Percentiles rank a stretch among this genome's conserved stretches.
Conservation (phyloP, 2,113 vertebrate genomes). For the Thunnus maccoyii region DNA sequence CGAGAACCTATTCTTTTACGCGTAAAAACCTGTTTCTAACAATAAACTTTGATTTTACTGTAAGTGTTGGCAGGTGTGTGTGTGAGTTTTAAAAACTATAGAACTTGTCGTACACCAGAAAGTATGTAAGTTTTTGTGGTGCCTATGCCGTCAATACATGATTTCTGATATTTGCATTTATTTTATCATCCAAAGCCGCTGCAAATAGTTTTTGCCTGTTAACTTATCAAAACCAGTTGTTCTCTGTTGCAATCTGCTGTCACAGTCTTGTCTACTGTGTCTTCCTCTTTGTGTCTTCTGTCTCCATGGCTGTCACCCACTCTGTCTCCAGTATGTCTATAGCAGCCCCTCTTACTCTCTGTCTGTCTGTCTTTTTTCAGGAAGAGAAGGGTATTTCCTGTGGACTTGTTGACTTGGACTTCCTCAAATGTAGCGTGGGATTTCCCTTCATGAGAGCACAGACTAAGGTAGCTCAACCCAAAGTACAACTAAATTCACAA, state of each 20-base stretch:
- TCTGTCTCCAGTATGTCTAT: conserved; percentile 70
- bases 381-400: conserved; percentile 97
- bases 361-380: conserved; percentile 84
- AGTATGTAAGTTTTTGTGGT: too few species aligned
- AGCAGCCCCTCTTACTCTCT: conserved; percentile 50
- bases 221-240: conserved; percentile 42
- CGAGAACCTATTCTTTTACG: conserved; percentile 20
- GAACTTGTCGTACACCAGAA: too few species aligned
- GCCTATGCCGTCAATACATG: neutral
- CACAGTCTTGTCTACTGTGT: neutral
- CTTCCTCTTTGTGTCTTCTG: conserved; percentile 44
- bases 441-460: conserved; percentile 99
- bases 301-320: conserved; percentile 40
- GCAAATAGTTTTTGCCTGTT: neutral
- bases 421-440: conserved; percentile 97
- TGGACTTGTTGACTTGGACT: conserved; percentile 93
- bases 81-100: conserved; percentile 7
- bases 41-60: conserved; percentile 11
- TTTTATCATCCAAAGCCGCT: conserved; percentile 13
- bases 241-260: conserved; percentile 20
- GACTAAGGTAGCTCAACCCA: conserved; percentile 87
- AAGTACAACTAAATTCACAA: neutral
- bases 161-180: conserved; percentile 1
- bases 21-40: conserved; percentile 1
- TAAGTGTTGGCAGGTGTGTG: conserved; percentile 35